phyloP scores from a whole-genome alignment of 2,797 vertebrate genomes.

The Chelon auratus region DNA sequence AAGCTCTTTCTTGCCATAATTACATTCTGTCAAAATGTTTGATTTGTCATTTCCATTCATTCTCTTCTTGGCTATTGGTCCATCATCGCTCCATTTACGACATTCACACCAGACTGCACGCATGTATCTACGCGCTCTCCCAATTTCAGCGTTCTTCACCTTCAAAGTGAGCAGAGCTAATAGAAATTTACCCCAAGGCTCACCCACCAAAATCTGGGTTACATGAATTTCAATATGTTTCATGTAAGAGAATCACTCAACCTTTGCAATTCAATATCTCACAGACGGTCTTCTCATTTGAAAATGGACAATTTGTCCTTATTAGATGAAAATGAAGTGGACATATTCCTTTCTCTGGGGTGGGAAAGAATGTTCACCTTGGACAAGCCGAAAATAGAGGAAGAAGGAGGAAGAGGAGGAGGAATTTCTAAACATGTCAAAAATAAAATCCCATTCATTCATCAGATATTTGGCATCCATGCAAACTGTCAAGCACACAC shows the following conservation, averaged over 20 bases:
- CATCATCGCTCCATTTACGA: slow-evolving; percentile 29
- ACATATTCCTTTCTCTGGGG: not conserved
- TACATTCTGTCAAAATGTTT: slow-evolving; percentile 3
- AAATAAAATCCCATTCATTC: no score
- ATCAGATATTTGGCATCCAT: no score
- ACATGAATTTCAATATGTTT: slow-evolving; percentile 54
- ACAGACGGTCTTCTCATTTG: slow-evolving; percentile 16
- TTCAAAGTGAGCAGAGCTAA: slow-evolving; percentile 52
- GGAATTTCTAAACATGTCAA: no score
- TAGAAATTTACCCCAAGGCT: slow-evolving; percentile 41
- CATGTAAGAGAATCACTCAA: slow-evolving; percentile 27
- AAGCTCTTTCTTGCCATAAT: not conserved
- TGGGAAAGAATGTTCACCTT: slow-evolving; percentile 27
- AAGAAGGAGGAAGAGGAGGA: not conserved
- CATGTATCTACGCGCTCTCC: slow-evolving; percentile 12
- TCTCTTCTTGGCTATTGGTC: not conserved
- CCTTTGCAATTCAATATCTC: slow-evolving; percentile 27
- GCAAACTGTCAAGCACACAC: no score
- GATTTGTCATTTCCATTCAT: slow-evolving; percentile 3
- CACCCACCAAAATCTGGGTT: slow-evolving; percentile 52
- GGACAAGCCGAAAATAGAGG: not conserved
- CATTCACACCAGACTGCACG: slow-evolving; percentile 50
- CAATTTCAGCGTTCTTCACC: slow-evolving; percentile 12
- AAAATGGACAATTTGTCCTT: slow-evolving; percentile 11
- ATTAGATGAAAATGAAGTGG: slow-evolving; percentile 8